Conservation (phyloP, 2,113 vertebrate genomes). For the Bubalus kerabau region DNA sequence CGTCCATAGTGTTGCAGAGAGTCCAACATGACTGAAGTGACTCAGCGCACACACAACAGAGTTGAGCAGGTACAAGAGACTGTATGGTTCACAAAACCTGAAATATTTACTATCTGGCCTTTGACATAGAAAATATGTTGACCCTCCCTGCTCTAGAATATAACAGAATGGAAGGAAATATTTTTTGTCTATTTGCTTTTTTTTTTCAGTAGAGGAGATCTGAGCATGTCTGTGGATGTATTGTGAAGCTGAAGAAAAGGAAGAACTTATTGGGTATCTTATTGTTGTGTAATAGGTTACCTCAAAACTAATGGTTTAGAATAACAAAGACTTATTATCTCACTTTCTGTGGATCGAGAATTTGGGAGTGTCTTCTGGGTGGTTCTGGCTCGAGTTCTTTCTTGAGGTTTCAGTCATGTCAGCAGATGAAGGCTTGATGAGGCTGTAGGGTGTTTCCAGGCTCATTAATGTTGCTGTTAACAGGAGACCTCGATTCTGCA, state of each 20-base stretch:
- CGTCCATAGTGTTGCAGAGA: neutral
- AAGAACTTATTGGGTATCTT: neutral
- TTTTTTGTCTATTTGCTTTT: neutral
- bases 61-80: neutral
- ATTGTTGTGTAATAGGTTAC: neutral
- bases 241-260: neutral
- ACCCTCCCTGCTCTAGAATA: neutral
- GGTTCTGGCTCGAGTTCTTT: neutral
- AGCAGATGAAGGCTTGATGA: neutral
- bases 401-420: neutral
- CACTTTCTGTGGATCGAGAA: neutral
- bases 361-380: neutral
- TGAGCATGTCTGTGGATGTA: neutral
- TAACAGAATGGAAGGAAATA: neutral
- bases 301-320: neutral
- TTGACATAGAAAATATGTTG: neutral
- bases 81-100: neutral
- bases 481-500: neutral
- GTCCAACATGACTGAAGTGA: neutral
- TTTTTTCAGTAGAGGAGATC: neutral
- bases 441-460: neutral
- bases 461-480: neutral
- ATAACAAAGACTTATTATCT: neutral
- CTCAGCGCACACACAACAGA: fast-evolving
- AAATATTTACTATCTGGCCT: neutral